Evolutionary conservation across 2,113 vertebrate genomes (phyloP), one percentile per base, ranked within the genome.

Genomic region (Pedetes capensis): DNA sequence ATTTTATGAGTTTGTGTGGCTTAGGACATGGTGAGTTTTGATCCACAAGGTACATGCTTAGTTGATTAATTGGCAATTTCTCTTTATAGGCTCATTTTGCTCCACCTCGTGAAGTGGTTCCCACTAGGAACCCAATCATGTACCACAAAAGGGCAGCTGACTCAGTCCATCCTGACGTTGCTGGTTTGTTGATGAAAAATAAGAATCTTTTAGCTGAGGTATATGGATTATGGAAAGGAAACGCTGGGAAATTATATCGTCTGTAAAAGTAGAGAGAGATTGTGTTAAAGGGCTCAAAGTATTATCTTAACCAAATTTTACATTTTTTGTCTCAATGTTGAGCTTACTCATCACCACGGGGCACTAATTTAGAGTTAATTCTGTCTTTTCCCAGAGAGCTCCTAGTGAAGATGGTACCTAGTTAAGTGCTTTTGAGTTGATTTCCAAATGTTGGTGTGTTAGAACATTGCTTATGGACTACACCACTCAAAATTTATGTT

Each of bases 151-250:
- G 34, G 66, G 22, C 81, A 74, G 59, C 83, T 8, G 86, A 82
- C 27, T 47, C 6, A 20, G 53, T 51, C 10, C 20, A 39, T 51
- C 63, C 87, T 92, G 95, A 97, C 42, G 6, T 96, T 34, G 89
- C 88, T 91, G 66, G 61, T 37, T 91, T 97, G 72, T 27, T 96
- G 92, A 89, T 96, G 92, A 97, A 96, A 97, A 94, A 94, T 69
- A 96, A 84, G 75, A 94, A 78, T 83, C 85, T 98, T 85, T 96
- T 78, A 84, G 53, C 57, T 17, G 87, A 98, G 96, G 97, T 92
- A 83, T 32, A 64, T 47, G 29, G 63, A 42, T 94, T 82, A 90
- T 55, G 5, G 81, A 96, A 92, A 94, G 11, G 76, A 81, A 93
- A 53, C 55, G 37, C 69, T n/a, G 20, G 37, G 34, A 61, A 74